Evolutionary conservation across 23 tunicate genomes (phyloP), one percentile per base, ranked within the genome.

Genomic region (Phallusia fumigata): DNA sequence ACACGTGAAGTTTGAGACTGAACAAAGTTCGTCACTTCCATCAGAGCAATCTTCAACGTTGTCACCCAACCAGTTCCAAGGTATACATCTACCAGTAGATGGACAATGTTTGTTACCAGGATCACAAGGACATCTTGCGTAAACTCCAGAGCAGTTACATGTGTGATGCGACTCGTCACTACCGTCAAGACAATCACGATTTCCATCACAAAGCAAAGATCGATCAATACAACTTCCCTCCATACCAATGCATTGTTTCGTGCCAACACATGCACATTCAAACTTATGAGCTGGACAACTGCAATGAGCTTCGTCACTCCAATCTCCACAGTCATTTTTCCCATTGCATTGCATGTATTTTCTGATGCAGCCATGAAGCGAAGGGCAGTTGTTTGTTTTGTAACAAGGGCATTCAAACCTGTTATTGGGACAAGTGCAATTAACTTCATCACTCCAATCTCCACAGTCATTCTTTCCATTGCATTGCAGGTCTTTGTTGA

Each of bases 281-380:
- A 58, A 58, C 16, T 58, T 24, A 40, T 40, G 47, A 40, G 47
- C 47, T 40, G 47, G 69, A 58, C 69, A 58, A 21, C 15, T 58
- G 69, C 69, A 58, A 24, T 58, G 8, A 21, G 3, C 13, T 24
- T 58, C 69, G 52, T 84, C 87, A 58, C 87, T 84, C 0, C 76
- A 53, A 64, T 84, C 87, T 22, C 12, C 19, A 35, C 87, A 84
- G 53, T 84, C 81, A 18, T 28, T 31, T 19, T n/a, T 21, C 32
- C 87, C 87, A 58, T 84, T 52, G 53, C 87, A 84, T 33, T 75
- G 28, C 13, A 1, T 58, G 69, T 58, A 2, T 21, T 58, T 24
- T 24, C 2, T 1, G 5, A 58, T 21, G 16, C 69, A 58, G 13
- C 69, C 69, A 24, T 21, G 5, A 58, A 6, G 69, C 16, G 15